Conservation (phyloP, 64 coral and sea anemone genomes). For the Catalaphyllia jardinei region DNA sequence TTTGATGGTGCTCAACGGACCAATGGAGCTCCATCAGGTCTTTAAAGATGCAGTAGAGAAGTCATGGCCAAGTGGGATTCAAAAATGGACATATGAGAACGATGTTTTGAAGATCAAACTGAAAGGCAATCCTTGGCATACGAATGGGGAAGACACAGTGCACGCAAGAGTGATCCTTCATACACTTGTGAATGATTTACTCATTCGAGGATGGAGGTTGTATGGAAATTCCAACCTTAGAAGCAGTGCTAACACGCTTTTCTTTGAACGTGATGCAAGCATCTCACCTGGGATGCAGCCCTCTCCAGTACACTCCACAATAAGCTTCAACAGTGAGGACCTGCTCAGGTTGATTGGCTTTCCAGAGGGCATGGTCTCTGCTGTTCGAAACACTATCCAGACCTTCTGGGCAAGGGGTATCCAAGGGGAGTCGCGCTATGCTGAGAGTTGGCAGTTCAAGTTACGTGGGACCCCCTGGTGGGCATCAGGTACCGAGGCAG, state of each 20-base stretch:
- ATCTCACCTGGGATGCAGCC: slow-evolving; percentile 18
- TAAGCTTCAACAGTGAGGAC: slow-evolving; percentile 74
- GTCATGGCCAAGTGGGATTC: slow-evolving; percentile 76
- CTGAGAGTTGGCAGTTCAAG: slow-evolving; percentile 77
- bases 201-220: slow-evolving; percentile 38
- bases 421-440: slow-evolving; percentile 46
- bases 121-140: slow-evolving; percentile 67
- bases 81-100: slow-evolving; percentile 52
- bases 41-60: slow-evolving; percentile 54
- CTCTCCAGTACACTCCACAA: slow-evolving; percentile 1
- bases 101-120: slow-evolving; percentile 73
- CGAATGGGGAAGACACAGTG: slow-evolving; percentile 57
- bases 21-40: slow-evolving; percentile 50
- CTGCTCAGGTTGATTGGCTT: slow-evolving; percentile 65
- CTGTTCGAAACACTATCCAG: slow-evolving; percentile 56
- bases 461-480: slow-evolving; percentile 84
- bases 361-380: slow-evolving; percentile 56
- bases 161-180: slow-evolving; percentile 57
- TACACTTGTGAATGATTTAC: slow-evolving; percentile 49
- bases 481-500: slow-evolving; percentile 58
- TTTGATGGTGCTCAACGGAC: slow-evolving; percentile 73
- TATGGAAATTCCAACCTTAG: slow-evolving; percentile 78
- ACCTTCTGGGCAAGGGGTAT: slow-evolving; percentile 62
- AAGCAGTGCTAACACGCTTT: slow-evolving; percentile 54
- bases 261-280: slow-evolving; percentile 78